Evolutionary conservation across 2,113 vertebrate genomes (phyloP).

Genomic region (Mellivora capensis): DNA sequence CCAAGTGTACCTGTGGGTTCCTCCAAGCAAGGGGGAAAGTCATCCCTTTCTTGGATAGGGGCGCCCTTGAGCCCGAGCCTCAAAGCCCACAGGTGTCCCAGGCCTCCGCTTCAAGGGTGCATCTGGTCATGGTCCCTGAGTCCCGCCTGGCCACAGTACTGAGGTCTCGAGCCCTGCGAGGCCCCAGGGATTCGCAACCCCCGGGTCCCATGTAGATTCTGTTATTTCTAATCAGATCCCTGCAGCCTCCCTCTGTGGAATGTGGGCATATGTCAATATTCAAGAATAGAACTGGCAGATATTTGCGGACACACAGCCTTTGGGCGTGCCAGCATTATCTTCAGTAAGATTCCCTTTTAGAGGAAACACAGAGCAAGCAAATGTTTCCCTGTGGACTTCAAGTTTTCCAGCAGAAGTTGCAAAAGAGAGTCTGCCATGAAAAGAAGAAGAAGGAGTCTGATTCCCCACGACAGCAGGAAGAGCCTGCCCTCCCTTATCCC

Average conservation of each 20-base stretch:
- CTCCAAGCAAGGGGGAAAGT: background rate
- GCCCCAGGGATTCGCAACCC: background rate
- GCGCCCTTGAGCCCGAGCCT: background rate
- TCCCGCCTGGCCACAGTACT: rapidly evolving
- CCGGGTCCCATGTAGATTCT: background rate
- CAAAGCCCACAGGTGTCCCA: background rate
- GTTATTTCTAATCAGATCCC: background rate
- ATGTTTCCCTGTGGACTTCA: conserved; percentile 8
- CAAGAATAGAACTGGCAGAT: conserved; percentile 55
- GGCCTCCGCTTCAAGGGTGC: rapidly evolving
- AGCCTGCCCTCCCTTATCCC: rapidly evolving
- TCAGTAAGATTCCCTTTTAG: conserved; percentile 11
- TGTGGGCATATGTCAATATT: conserved; percentile 53
- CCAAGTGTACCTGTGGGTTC: conserved; percentile 12
- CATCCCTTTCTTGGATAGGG: background rate
- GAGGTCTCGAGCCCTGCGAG: background rate
- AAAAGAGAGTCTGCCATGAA: background rate
- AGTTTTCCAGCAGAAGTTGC: conserved; percentile 21
- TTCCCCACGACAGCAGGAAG: rapidly evolving
- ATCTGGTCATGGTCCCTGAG: background rate
- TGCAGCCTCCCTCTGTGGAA: background rate
- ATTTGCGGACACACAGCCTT: conserved; percentile 42
- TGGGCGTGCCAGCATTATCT: conserved; percentile 30
- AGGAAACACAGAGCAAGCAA: conserved; percentile 8
- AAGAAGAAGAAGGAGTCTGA: background rate